Evolutionary conservation across 2,888 invertebrate genomes (phyloP).

Genomic region (Drosophila diplacantha): DNA sequence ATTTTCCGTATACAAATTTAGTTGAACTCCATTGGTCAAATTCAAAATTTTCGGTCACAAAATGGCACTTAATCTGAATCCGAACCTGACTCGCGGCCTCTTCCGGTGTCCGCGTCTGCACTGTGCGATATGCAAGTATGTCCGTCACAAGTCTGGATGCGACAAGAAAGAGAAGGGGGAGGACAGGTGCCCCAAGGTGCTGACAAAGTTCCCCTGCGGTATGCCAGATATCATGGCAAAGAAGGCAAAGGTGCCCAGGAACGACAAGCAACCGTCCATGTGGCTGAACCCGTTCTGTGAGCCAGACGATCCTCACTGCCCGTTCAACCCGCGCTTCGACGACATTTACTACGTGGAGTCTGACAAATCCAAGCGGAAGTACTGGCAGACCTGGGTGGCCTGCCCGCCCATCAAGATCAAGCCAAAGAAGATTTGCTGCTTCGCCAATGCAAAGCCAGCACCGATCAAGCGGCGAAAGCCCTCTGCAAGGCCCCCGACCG

Average conservation of each 20-base stretch:
- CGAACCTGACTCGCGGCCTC: background rate
- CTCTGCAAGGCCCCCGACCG: conserved; percentile 44
- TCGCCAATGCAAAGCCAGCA: conserved; percentile 39
- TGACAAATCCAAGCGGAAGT: conserved; percentile 69
- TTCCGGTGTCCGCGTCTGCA: background rate
- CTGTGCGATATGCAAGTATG: background rate
- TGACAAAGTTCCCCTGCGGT: conserved; percentile 47
- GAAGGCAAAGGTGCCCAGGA: conserved; percentile 19
- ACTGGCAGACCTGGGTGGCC: conserved; percentile 74
- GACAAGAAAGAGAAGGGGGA: background rate
- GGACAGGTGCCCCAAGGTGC: conserved; percentile 20
- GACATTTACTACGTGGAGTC: conserved; percentile 70
- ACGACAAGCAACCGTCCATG: conserved; percentile 43
- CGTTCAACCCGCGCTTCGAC: conserved; percentile 67
- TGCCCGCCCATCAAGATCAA: conserved; percentile 66
- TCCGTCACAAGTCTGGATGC: conserved; percentile 39
- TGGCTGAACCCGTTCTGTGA: conserved; percentile 69
- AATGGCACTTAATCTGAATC: conserved; percentile 2
- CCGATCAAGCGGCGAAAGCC: conserved; percentile 52
- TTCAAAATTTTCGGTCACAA: background rate
- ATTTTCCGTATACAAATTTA: background rate
- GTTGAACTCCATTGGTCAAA: background rate
- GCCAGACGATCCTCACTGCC: conserved; percentile 35
- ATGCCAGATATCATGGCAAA: conserved; percentile 18
- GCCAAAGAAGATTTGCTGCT: conserved; percentile 61